Evolutionary conservation across 2,113 vertebrate genomes (phyloP).

Genomic region (Thamnaconus septentrionalis): DNA sequence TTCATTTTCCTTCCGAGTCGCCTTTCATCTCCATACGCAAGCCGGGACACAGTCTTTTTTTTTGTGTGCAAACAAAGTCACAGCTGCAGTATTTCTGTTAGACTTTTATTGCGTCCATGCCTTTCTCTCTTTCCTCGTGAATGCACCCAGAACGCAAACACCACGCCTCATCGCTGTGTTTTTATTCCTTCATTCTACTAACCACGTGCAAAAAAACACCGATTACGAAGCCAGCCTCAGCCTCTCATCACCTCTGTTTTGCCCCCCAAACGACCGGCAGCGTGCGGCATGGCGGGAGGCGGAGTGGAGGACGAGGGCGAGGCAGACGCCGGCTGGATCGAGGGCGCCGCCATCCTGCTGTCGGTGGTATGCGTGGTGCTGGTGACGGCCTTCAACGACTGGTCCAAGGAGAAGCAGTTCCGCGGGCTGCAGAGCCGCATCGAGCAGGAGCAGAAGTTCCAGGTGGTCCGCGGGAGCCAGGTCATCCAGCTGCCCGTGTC

Average conservation of each 20-base stretch:
- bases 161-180: too few species aligned
- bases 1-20: conserved; percentile 15
- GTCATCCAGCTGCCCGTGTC: conserved; percentile 96
- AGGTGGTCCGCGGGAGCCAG: conserved; percentile 88
- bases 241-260: neutral
- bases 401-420: conserved; percentile 99
- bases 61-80: too few species aligned
- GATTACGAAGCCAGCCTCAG: too few species aligned
- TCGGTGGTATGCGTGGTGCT: conserved; percentile 97
- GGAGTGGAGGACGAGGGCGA: conserved; percentile 94
- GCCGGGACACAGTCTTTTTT: too few species aligned
- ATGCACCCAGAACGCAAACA: too few species aligned
- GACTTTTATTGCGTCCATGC: too few species aligned
- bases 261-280: conserved; percentile 59
- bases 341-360: conserved; percentile 95
- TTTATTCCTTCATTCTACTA: too few species aligned
- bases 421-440: conserved; percentile 96
- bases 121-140: too few species aligned
- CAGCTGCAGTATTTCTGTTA: too few species aligned
- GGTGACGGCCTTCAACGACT: conserved; percentile 98
- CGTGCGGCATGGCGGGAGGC: conserved; percentile 79
- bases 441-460: conserved; percentile 99
- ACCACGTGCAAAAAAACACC: too few species aligned
- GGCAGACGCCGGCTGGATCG: conserved; percentile 95
- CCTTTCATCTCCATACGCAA: conserved; percentile 1